Conservation (phyloP, 2,797 vertebrate species). For the Rallus crepitans region DNA sequence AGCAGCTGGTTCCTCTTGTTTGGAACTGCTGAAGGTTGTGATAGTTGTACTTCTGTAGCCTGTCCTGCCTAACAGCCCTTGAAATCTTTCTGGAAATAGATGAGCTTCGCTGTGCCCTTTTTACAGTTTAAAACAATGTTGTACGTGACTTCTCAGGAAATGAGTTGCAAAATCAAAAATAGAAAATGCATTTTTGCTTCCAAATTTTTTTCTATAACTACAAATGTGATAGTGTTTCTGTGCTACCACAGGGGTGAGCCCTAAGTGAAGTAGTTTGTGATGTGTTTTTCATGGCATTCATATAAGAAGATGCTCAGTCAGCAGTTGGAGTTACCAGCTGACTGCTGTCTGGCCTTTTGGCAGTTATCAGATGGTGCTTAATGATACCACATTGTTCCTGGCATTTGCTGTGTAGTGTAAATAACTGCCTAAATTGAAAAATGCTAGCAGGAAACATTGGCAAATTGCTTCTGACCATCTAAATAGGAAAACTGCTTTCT, state of each 20-base stretch:
- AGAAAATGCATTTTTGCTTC: background rate
- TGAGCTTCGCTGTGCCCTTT: background rate
- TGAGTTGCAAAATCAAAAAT: background rate
- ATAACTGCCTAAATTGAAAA: background rate
- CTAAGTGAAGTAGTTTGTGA: background rate
- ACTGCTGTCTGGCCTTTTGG: background rate
- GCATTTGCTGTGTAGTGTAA: background rate
- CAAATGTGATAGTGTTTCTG: background rate
- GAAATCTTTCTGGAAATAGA: background rate
- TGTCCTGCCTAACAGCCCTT: background rate
- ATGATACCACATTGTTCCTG: background rate
- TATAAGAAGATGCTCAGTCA: background rate
- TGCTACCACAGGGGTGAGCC: background rate
- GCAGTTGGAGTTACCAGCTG: constrained; percentile 15
- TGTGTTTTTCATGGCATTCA: background rate
- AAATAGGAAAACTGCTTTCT: background rate
- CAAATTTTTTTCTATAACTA: background rate
- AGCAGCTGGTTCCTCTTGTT: background rate
- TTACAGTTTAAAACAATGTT: background rate
- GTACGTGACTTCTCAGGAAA: background rate
- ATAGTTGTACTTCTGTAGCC: background rate
- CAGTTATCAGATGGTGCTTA: background rate
- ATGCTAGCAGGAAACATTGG: background rate
- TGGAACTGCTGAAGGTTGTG: background rate
- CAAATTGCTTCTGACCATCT: background rate